A percentile compares a stretch with the other conserved stretches of the same genome.
phyloP scores from a whole-genome alignment of 2,797 vertebrate genomes.

The Taenioides sp. region DNA sequence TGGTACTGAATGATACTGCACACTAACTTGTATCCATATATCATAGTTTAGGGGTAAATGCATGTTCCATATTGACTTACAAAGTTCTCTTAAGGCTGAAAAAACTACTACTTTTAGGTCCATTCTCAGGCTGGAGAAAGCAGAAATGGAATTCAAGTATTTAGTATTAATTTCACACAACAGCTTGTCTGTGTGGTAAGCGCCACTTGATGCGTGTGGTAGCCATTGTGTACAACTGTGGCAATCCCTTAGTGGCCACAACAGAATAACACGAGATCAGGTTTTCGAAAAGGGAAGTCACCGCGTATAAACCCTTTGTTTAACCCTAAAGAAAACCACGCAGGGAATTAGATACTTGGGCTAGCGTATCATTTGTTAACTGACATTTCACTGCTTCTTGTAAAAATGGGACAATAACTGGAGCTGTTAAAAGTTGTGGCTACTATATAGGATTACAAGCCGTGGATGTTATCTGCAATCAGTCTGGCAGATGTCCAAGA shows the following conservation, averaged over 20 bases:
- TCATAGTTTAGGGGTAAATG: too few relatives aligned
- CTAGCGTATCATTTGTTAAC: constrained; percentile 69
- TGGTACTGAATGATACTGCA: too few relatives aligned
- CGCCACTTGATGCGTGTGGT: constrained; percentile 24
- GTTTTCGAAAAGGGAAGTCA: constrained; percentile 74
- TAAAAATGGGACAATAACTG: constrained; percentile 55
- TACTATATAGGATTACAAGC: constrained; percentile 44
- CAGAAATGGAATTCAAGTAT: constrained; percentile 2
- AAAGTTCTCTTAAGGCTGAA: neutral
- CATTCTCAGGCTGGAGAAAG: neutral
- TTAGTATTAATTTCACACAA: constrained; percentile 14
- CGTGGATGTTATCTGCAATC: constrained; percentile 41
- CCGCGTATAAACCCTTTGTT: constrained; percentile 79
- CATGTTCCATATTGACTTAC: neutral
- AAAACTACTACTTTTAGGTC: neutral
- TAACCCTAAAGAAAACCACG: constrained; percentile 63
- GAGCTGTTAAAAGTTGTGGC: constrained; percentile 50
- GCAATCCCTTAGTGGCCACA: constrained; percentile 40
- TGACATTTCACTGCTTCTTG: constrained; percentile 53
- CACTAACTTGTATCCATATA: too few relatives aligned
- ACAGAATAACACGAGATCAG: constrained; percentile 72
- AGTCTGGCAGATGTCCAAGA: constrained; percentile 54
- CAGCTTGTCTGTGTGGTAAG: constrained; percentile 23
- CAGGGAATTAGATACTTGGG: constrained; percentile 70
- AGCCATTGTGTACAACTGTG: constrained; percentile 25